Base-by-base conservation (phyloP, 2,888 invertebrate genomes). In the Epinotia bilunana region DNA sequence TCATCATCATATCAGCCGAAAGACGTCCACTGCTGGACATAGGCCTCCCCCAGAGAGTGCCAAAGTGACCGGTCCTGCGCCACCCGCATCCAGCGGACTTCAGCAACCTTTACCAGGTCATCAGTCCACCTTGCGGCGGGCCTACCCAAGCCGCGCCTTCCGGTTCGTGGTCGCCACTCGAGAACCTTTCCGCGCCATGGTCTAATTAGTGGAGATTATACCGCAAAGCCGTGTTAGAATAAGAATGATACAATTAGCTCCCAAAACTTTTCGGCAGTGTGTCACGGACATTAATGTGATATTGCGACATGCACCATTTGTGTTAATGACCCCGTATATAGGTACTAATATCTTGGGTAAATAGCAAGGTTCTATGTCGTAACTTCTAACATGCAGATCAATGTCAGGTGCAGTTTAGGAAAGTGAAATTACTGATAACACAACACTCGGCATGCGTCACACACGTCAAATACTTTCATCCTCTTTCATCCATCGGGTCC, bases 261-360 rank as follows among this genome's bases (percentile, higher is more conserved):
- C 60, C 46, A 57, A 67, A 65, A 72, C 71, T 67, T 16, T 61
- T 20, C 65, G 61, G 61, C 61, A 46, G 75, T 77, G 76, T 79
- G 79, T 79, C 77, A 70, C 76, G 69, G 60, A 70, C 77, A 64
- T 77, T 77, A 77, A 71, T 77, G 78, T 80, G 78, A 76, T 79
- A 79, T 83, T 84, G 80, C 82, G 76, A 77, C 80, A 84, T 81
- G 81, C 65, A 77, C 78, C 81, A 81, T 82, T 83, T 80, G 82
- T 84, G 86, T 82, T 87, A 87, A 86, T 87, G 87, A 87, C 87
- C 87, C 81, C n/a, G n/a, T n/a, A 87, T 84, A 87, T 87, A 82
- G n/a, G n/a, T 79, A 78, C 77, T 78, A 78, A 80, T 82, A 79
- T 79, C 78, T 82, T 82, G 74, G 80, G 81, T 83, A 80, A 80